Evolutionary conservation across 2,797 vertebrate genomes (phyloP), one percentile per base, ranked within the genome.

Genomic region (Discoglossus pictus): DNA sequence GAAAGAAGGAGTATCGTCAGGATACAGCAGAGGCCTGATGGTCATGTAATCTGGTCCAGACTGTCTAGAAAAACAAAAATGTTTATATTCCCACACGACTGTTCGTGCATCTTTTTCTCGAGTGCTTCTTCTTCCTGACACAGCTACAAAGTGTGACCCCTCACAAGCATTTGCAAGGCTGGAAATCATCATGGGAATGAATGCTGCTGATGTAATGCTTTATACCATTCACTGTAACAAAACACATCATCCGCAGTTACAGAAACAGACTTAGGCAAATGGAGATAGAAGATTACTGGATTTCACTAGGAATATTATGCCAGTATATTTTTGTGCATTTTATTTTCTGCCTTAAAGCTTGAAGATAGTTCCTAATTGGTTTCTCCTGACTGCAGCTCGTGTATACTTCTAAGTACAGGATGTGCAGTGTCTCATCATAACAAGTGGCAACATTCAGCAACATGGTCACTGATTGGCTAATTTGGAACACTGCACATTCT

Each of bases 141-240:
- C 34, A 27, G 54, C 39, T 46, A 61, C 48, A 27, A 44, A 21
- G 17, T 38, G 11, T 68, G 20, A 53, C n/a, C 46, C 13, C 34
- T 60, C 40, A 52, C 16, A 17, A 61, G 61, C 50, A 53, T 59
- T 61, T 61, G 53, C 16, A 61, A 61, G 23, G 18, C 31, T 38
- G 48, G 13, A 43, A 54, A 53, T 18, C 18, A 47, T 17, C 48
- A 39, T 43, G 66, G 39, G 66, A 61, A 15, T 44, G 10, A 46
- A 53, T 12, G 6, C 12, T 43, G 48, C 56, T 68, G 66, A 68
- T 68, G 66, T 68, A 68, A 68, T 68, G 20, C 21, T 39, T 54
- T n/a, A 15, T 6, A 54, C 47, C 40, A 17, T 50, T 50, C 8
- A n/a, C 16, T 12, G 27, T 50, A 51, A 2, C 13, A 51, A 31